Base-by-base conservation (phyloP, 2,797 vertebrate genomes). In the Holocentrus rufus region DNA sequence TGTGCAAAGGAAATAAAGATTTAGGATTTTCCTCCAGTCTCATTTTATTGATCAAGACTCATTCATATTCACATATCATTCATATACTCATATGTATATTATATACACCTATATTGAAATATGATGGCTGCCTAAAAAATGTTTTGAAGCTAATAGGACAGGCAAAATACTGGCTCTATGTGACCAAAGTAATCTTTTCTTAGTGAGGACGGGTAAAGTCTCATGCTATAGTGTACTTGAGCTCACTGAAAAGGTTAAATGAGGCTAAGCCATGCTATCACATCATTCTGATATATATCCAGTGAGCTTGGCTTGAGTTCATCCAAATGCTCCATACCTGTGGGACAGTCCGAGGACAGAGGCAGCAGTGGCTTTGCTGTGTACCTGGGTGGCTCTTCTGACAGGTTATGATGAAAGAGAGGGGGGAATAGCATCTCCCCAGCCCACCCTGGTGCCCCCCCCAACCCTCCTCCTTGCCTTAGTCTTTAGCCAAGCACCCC, bases 1-100 rank as follows among this genome's bases (percentile, higher is more conserved):
- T 81, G 65, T 83, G 46, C 13, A 25, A 77, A 77, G 56, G 84
- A 88, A 92, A 92, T 92, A 93, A 92, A 92, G 50, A 71, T 74
- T 66, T 77, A 0, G 13, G 50, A 78, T 69, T 73, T 61, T 80
- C 59, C 58, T 17, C 39, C 4, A 13, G 22, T 30, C 44, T 82
- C 42, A 14, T 69, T 61, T 34, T 30, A 18, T 81, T 58, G 5
- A 15, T 23, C 1, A 11, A 49, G 17, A 20, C 57, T 27, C 67
- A 11, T 31, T n/a, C 11, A 25, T 50, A 49, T 63, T 8, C 7
- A 34, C 25, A 27, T 27, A 27, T 2, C 25, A 27, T 27, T 34
- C 31, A 34, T 34, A 34, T 34, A 34, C 31, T 34, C 5, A 34
- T 8, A 5, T 8, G 0, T 15, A 2, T 59, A 4, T 15, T 1